phyloP scores from a whole-genome alignment of 2,113 vertebrate species.

The Rana temporaria region DNA sequence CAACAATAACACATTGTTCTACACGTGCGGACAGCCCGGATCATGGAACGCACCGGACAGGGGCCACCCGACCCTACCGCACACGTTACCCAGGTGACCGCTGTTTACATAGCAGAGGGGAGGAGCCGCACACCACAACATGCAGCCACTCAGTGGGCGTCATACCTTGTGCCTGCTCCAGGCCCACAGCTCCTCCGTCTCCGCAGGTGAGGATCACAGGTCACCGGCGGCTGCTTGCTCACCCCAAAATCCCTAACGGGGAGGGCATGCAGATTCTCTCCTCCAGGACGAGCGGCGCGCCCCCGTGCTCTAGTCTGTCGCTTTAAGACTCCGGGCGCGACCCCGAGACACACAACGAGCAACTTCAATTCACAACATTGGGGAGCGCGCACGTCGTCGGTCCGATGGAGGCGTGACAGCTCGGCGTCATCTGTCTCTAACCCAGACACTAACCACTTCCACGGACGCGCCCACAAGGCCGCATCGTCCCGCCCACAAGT shows the following conservation, averaged over 20 bases:
- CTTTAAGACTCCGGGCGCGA: constrained; percentile 67
- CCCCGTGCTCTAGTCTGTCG: constrained; percentile 59
- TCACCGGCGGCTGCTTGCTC: neutral
- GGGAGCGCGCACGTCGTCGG: constrained; percentile 65
- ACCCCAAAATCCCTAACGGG: neutral
- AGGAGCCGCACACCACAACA: constrained; percentile 17
- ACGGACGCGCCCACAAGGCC: neutral
- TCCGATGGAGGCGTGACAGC: constrained; percentile 57
- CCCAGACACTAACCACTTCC: neutral
- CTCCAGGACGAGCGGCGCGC: neutral
- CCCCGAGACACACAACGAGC: constrained; percentile 63
- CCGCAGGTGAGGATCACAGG: neutral
- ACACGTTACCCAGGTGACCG: constrained; percentile 23
- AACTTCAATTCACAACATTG: constrained; percentile 74
- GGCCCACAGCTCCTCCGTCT: constrained; percentile 5
- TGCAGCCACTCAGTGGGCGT: neutral
- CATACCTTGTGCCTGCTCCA: constrained; percentile 1
- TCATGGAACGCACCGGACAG: neutral
- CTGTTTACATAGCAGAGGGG: neutral
- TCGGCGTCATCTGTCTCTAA: neutral
- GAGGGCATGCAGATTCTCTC: neutral
- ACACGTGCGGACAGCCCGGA: constrained; percentile 12
- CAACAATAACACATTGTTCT: constrained; percentile 6
- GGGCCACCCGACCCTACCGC: neutral
- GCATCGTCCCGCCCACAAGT: no score